These are phyloP conservation scores for Apus apus DNA, from an alignment of 2,113 vertebrate species.

Conservation along the genomic window DNA sequence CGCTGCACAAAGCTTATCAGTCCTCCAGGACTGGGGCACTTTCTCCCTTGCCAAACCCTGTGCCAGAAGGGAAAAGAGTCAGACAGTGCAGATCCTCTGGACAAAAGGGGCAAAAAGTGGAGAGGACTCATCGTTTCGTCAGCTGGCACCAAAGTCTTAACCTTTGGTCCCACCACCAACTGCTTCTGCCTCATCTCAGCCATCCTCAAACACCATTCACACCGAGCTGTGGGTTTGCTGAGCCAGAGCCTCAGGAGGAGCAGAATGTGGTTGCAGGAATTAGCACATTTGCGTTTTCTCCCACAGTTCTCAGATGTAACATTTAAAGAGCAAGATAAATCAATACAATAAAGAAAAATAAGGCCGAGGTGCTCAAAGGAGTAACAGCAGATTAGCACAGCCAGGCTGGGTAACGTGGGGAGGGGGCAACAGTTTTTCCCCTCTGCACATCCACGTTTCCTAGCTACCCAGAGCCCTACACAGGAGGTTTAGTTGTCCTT, in stretches of 20 bases:
- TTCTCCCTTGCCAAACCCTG: constrained; percentile 50
- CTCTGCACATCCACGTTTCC: not conserved
- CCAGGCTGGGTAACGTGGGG: not conserved
- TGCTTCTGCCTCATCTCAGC: not conserved
- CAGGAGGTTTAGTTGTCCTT: not conserved
- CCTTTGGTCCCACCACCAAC: fast-evolving
- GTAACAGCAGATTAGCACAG: not conserved
- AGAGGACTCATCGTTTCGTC: not conserved
- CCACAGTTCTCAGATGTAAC: not conserved
- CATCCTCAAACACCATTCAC: fast-evolving
- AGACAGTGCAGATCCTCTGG: not conserved
- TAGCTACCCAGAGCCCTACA: not conserved
- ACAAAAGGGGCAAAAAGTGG: not conserved
- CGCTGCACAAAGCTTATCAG: not conserved
- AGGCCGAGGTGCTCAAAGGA: not conserved
- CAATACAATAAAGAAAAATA: fast-evolving
- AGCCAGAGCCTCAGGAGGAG: not conserved
- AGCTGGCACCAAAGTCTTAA: not conserved
- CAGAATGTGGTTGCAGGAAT: not conserved
- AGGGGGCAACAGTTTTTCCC: not conserved
- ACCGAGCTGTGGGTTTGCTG: not conserved
- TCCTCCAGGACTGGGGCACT: not conserved
- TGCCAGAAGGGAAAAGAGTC: constrained; percentile 27
- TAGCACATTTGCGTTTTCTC: not conserved
- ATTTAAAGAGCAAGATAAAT: not conserved